phyloP scores from a whole-genome alignment of 2,797 vertebrate species.

The Rousettus madagascariensis region DNA sequence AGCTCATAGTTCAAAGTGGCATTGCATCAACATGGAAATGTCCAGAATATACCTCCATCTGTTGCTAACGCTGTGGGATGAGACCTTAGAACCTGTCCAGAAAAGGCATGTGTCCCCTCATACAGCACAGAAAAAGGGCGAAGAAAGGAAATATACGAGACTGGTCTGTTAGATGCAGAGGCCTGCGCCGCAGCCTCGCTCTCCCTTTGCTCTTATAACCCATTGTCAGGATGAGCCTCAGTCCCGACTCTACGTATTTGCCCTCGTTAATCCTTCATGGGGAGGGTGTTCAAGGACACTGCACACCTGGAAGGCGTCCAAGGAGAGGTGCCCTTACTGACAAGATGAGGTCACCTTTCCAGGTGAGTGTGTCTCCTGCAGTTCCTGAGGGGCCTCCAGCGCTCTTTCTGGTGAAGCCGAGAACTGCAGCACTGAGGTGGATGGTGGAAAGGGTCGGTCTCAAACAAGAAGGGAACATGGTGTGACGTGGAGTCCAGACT shows the following conservation, averaged over 20 bases:
- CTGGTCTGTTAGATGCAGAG: neutral
- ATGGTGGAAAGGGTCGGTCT: neutral
- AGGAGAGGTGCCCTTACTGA: neutral
- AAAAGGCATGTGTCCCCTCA: too few species aligned
- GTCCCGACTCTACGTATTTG: neutral
- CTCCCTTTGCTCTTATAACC: too few species aligned
- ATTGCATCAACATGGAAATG: too few species aligned
- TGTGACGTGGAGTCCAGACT: neutral
- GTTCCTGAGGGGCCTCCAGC: neutral
- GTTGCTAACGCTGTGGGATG: too few species aligned
- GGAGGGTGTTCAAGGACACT: neutral
- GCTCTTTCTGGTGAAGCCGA: neutral
- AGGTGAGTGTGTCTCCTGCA: neutral
- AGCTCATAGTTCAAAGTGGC: too few species aligned
- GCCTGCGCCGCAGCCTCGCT: too few species aligned
- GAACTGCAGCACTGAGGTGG: neutral
- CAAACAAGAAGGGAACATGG: neutral
- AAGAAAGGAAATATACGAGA: neutral
- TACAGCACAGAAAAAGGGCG: too few species aligned
- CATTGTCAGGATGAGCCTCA: neutral
- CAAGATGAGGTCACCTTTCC: too few species aligned
- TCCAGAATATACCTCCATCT: too few species aligned
- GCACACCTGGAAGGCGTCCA: neutral
- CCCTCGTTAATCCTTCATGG: neutral
- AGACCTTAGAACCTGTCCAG: too few species aligned